Evolutionary conservation across 2,888 invertebrate species (phyloP), one percentile per base, ranked within the genome.

Genomic region (Trissolcus japonicus): DNA sequence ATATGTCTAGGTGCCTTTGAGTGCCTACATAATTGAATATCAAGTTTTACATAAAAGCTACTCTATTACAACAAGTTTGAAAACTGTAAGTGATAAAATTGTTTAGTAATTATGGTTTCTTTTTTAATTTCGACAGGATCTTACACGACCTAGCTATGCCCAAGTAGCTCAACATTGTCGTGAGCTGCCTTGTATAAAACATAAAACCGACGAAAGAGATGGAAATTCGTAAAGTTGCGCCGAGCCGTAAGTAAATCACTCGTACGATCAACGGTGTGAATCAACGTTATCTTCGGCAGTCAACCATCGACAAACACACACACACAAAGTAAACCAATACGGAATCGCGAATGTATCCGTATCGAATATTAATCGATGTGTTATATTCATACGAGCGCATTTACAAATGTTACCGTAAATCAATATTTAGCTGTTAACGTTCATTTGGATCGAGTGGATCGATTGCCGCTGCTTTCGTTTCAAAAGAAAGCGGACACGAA

Each of bases 161-260:
- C 89, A 89, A 88, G 89, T 89, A 86, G 89, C 89, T 82, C 89
- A 89, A 81, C 88, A 89, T 79, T 86, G 87, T 86, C 89, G 89
- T 76, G 89, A 89, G 82, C 82, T 86, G 84, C 86, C 86, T 83
- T 89, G 89, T 87, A 86, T 87, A 85, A 89, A 89, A 86, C 88
- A 88, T 84, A 89, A 87, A 86, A 83, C 82, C 73, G 87, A 87
- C 74, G 88, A 88, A 80, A 88, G 85, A 80, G 87, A 88, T 82
- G 86, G 86, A 83, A 87, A 85, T 82, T 85, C 86, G 81, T 89
- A 88, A 85, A 82, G 57, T 59, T 43, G 74, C 81, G 80, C 82
- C 81, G 78, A 82, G 82, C 83, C 84, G 86, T 84, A 81, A 85
- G 84, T 85, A 82, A 79, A 75, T 77, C 65, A 74, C 72, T 68